Base-by-base conservation (phyloP, 2,888 invertebrate species). In the Desoria tigrina region DNA sequence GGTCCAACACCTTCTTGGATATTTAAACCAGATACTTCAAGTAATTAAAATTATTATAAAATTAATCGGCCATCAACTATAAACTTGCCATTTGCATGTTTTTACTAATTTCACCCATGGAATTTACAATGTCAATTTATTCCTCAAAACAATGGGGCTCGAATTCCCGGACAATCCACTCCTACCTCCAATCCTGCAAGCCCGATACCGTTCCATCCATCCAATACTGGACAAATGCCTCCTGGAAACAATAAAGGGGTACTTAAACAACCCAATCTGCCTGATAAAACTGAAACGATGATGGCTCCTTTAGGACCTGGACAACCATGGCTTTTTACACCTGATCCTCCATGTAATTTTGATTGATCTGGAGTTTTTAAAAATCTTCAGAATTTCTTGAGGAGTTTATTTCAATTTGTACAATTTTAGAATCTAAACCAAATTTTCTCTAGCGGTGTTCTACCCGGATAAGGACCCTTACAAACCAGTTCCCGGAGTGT, bases 31-130 rank as follows among this genome's bases (percentile, higher is more conserved):
- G 51, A 51, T 26, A 3, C 14, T 21, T 24, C 51, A 9, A 24
- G 45, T 23, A 45, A 23, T 23, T 45, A 45, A 45, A 45, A 45
- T 45, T n/a, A n/a, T n/a, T n/a, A n/a, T n/a, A n/a, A n/a, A n/a
- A n/a, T n/a, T n/a, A n/a, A n/a, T n/a, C n/a, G n/a, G n/a, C n/a
- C n/a, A n/a, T n/a, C n/a, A n/a, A n/a, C n/a, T n/a, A n/a, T n/a
- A n/a, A 32, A 32, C 11, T 32, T 7, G 4, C 11, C 32, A 11
- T 32, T 4, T 4, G 32, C 32, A 7, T 32, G 11, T 45, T 45
- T n/a, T 45, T 45, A 45, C 7, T 16, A 6, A 16, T 45, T 21
- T 21, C n/a, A n/a, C n/a, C n/a, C n/a, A n/a, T n/a, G n/a, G n/a
- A n/a, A 21, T 16, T 45, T 16, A 21, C 4, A n/a, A 45, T 6